Percentiles rank a stretch among this genome's conserved stretches.
These are phyloP conservation scores for Cheilinus undulatus DNA, from an alignment of 2,113 vertebrate genomes.

Conservation along the genomic window DNA sequence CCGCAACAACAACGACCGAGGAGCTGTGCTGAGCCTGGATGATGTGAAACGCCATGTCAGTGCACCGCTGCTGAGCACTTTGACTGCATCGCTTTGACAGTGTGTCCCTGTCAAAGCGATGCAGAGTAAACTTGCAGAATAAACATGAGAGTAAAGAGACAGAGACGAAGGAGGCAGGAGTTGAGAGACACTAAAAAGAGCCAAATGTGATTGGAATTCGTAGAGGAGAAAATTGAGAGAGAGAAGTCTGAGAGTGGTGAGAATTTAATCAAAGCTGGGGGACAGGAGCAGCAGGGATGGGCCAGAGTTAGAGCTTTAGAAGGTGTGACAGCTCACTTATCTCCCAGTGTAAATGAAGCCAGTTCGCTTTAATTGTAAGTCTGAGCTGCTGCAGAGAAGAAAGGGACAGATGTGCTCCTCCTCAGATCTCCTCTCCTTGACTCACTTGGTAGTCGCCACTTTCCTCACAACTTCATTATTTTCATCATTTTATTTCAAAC, in stretches of 20 bases:
- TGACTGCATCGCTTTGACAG: constrained; percentile 32
- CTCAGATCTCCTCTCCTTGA: constrained; percentile 24
- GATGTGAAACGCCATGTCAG: constrained; percentile 98
- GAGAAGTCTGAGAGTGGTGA: constrained; percentile 22
- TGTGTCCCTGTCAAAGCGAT: constrained; percentile 9
- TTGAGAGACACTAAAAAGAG: constrained; percentile 15
- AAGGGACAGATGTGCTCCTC: constrained; percentile 19
- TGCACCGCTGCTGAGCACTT: constrained; percentile 58
- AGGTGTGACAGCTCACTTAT: constrained; percentile 74
- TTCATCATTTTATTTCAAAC: constrained; percentile 22
- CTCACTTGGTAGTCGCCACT: constrained; percentile 1
- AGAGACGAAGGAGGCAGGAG: constrained; percentile 30
- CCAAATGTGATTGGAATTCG: constrained; percentile 38
- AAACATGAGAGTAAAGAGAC: constrained; percentile 23
- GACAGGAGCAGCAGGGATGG: constrained; percentile 48
- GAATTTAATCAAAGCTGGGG: constrained; percentile 72
- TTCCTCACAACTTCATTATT: constrained; percentile 30
- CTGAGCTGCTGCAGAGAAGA: constrained; percentile 22
- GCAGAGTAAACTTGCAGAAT: background rate
- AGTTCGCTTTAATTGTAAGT: constrained; percentile 68
- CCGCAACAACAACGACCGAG: constrained; percentile 94
- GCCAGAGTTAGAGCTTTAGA: constrained; percentile 54
- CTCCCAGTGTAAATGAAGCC: constrained; percentile 68
- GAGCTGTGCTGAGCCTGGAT: constrained; percentile 95
- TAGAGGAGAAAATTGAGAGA: constrained; percentile 50